Conservation (phyloP, 2,888 invertebrate genomes). For the Platycnemis pennipes region DNA sequence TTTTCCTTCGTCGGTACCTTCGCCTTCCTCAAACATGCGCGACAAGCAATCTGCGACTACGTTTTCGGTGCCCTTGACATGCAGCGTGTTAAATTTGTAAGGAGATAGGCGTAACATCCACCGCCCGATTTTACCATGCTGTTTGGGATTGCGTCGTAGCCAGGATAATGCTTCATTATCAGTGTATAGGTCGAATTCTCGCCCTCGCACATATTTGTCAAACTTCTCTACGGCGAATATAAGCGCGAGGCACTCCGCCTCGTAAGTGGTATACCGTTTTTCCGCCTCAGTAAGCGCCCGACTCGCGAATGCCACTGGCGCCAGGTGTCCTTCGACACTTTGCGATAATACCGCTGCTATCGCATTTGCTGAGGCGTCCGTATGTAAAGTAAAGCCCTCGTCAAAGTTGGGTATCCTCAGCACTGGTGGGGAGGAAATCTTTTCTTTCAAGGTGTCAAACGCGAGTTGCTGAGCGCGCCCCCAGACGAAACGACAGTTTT, state of each 20-base stretch:
- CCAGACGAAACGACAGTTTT: slow-evolving; percentile 67
- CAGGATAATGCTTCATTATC: not conserved
- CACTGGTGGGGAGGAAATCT: slow-evolving; percentile 70
- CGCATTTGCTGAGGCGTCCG: slow-evolving; percentile 70
- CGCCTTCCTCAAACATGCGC: not conserved
- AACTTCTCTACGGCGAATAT: not conserved
- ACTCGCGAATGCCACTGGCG: not conserved
- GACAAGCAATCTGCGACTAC: not conserved
- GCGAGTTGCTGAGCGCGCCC: slow-evolving; percentile 71
- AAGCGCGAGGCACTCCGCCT: not conserved
- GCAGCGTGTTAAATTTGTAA: not conserved
- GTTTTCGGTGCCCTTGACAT: not conserved
- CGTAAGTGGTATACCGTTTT: not conserved
- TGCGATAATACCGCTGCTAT: slow-evolving; percentile 69
- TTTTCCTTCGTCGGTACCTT: too few relatives aligned
- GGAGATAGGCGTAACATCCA: not conserved
- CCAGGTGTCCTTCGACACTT: not conserved
- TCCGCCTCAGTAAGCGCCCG: not conserved
- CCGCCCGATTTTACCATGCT: not conserved
- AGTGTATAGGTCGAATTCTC: not conserved
- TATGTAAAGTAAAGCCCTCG: slow-evolving; percentile 72
- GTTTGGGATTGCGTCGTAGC: not conserved
- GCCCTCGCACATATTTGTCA: not conserved
- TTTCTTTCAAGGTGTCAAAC: slow-evolving; percentile 71
- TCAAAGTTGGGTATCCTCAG: slow-evolving; percentile 73